phyloP scores from a whole-genome alignment of 37 sponge, comb jelly and placozoan species.

The Halichondria panicea region DNA sequence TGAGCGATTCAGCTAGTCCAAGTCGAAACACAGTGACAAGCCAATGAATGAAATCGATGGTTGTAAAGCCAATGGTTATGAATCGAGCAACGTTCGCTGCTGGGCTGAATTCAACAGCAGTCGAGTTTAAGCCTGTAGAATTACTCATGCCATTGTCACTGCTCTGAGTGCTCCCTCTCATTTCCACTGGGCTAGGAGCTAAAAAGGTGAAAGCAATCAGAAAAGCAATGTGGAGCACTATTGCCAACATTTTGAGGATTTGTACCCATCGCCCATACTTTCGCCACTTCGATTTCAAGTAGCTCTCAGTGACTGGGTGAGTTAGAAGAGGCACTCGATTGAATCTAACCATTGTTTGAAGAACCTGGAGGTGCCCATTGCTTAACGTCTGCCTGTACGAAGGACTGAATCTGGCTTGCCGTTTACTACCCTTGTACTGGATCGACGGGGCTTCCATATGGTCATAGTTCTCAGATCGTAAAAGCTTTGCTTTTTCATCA shows the following conservation, averaged over 20 bases:
- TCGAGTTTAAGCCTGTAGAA: background rate
- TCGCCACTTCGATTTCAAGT: slow-evolving; percentile 74
- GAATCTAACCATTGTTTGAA: slow-evolving; percentile 61
- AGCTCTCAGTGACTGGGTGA: slow-evolving; percentile 62
- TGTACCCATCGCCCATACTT: slow-evolving; percentile 63
- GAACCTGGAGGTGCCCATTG: slow-evolving; percentile 13
- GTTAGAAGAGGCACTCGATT: slow-evolving; percentile 53
- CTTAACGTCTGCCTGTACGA: background rate
- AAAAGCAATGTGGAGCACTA: slow-evolving; percentile 52
- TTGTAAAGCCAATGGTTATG: slow-evolving; percentile 10
- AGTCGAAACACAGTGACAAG: background rate
- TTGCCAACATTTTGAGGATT: background rate
- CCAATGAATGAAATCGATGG: slow-evolving; percentile 27
- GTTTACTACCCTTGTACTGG: slow-evolving; percentile 25
- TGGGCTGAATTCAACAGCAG: background rate
- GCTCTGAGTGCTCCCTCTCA: background rate
- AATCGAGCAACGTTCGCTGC: slow-evolving; percentile 37
- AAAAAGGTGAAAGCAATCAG: slow-evolving; percentile 50
- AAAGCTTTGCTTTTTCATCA: background rate
- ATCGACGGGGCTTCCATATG: slow-evolving; percentile 3
- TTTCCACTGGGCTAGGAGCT: background rate
- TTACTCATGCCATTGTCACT: background rate
- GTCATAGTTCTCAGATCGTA: slow-evolving; percentile 1
- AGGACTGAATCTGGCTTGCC: too few species aligned
- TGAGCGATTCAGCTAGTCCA: slow-evolving; percentile 23